Conservation (phyloP, 2,888 invertebrate species). For the Sceliomorpha sp. region DNA sequence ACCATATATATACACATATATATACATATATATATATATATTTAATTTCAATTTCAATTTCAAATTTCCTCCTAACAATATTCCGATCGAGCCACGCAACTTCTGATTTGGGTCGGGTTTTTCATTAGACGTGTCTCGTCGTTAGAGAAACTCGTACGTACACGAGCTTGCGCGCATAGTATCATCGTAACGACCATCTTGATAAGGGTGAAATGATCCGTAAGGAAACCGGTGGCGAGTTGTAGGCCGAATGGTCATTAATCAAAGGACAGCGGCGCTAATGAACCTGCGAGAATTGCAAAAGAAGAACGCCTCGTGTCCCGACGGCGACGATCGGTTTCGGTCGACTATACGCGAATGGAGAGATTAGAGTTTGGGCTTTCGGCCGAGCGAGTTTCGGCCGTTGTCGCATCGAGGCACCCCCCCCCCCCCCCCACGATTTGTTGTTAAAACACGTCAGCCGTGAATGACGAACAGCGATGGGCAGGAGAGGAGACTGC, state of each 20-base stretch:
- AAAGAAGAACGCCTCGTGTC: slow-evolving; percentile 9
- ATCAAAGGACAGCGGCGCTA: slow-evolving; percentile 77
- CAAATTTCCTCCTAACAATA: background rate
- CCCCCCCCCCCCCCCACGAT: too few species aligned
- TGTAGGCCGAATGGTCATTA: slow-evolving; percentile 69
- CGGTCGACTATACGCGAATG: slow-evolving; percentile 9
- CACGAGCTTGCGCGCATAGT: slow-evolving; percentile 56
- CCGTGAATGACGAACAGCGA: slow-evolving; percentile 16
- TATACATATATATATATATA: slow-evolving; percentile 2
- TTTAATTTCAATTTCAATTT: slow-evolving; percentile 8
- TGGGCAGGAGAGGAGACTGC: background rate
- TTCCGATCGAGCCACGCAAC: slow-evolving; percentile 34
- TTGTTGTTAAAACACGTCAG: slow-evolving; percentile 6
- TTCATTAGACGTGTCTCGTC: slow-evolving; percentile 53
- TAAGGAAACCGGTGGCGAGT: slow-evolving; percentile 73
- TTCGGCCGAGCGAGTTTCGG: slow-evolving; percentile 1
- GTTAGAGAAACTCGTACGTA: slow-evolving; percentile 54
- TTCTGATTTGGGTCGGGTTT: slow-evolving; percentile 46
- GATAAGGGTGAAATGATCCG: slow-evolving; percentile 73
- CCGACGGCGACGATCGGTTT: slow-evolving; percentile 8
- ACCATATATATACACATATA: too few species aligned
- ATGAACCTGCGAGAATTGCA: slow-evolving; percentile 71
- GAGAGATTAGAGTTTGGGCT: background rate
- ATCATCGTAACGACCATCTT: slow-evolving; percentile 75
- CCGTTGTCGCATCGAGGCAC: too few species aligned